Evolutionary conservation across 2,888 invertebrate genomes (phyloP).

Genomic region (Thereva unica): DNA sequence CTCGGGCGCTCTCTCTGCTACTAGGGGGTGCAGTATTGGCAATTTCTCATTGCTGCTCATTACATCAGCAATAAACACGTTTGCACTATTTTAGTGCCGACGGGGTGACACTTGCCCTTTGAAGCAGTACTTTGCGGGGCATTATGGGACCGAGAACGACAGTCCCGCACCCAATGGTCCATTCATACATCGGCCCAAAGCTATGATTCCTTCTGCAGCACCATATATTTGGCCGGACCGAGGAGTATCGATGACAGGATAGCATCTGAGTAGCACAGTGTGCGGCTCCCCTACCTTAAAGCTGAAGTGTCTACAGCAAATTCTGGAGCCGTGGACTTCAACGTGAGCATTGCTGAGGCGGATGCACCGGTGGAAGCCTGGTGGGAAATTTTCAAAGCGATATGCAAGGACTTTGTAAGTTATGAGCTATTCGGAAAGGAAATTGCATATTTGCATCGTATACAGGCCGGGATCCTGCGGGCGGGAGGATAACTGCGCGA

Average conservation of each 20-base stretch:
- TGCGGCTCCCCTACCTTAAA: too few relatives aligned
- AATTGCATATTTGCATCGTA: conserved; percentile 27
- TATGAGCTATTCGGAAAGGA: conserved; percentile 15
- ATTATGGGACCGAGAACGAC: conserved; percentile 13
- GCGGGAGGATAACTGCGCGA: too few relatives aligned
- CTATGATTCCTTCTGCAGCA: neutral
- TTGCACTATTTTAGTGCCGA: conserved; percentile 12
- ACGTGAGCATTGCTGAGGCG: too few relatives aligned
- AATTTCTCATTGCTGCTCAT: conserved; percentile 24
- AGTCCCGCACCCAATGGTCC: conserved; percentile 14
- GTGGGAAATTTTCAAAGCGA: too few relatives aligned
- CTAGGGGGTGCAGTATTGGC: neutral
- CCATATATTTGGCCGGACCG: neutral
- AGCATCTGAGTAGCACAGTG: too few relatives aligned
- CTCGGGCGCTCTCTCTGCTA: neutral
- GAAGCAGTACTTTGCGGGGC: conserved; percentile 10
- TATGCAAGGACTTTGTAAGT: neutral
- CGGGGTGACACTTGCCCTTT: conserved; percentile 12
- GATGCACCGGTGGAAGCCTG: too few relatives aligned
- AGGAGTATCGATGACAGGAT: too few relatives aligned
- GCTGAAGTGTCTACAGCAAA: too few relatives aligned
- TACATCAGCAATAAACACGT: conserved; percentile 21
- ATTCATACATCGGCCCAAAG: neutral
- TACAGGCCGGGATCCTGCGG: neutral
- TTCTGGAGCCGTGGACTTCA: too few relatives aligned